A percentile compares a stretch with the other conserved stretches of the same genome.
These are phyloP conservation scores for Nematostella vectensis DNA, from an alignment of 92 coral and sea anemone genomes.

Conservation along the genomic window DNA sequence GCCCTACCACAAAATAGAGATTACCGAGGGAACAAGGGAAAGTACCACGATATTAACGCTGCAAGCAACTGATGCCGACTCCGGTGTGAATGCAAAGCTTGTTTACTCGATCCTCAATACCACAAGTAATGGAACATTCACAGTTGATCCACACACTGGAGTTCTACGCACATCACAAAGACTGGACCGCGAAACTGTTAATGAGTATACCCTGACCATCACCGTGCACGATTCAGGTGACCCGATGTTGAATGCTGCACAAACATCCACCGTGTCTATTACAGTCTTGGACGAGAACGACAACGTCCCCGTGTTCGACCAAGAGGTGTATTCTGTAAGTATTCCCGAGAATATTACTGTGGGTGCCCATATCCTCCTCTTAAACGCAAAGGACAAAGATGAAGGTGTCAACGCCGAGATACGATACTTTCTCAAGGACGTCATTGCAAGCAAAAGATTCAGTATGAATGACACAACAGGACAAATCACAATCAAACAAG, in stretches of 20 bases:
- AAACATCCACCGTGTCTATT: constrained; percentile 4
- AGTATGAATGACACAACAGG: neutral
- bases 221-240: neutral
- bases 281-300: constrained; percentile 66
- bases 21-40: too few species aligned
- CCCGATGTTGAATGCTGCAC: neutral
- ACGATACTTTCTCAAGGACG: constrained; percentile 5
- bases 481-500: neutral
- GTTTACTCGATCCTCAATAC: constrained; percentile 11
- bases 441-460: neutral
- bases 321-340: constrained; percentile 7
- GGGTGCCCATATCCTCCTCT: constrained; percentile 12
- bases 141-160: constrained; percentile 34
- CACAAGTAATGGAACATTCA: constrained; percentile 24
- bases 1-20: too few species aligned
- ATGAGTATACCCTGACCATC: neutral
- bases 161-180: constrained; percentile 23
- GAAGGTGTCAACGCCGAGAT: constrained; percentile 27
- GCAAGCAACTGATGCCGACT: constrained; percentile 38
- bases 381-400: constrained; percentile 39
- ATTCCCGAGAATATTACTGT: constrained; percentile 31
- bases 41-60: too few species aligned
- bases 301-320: constrained; percentile 44
- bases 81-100: constrained; percentile 27
- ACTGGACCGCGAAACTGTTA: constrained; percentile 1